These are phyloP conservation scores for Philopotamus ludificatus DNA, from an alignment of 1,140 invertebrate genomes.

Conservation along the genomic window DNA sequence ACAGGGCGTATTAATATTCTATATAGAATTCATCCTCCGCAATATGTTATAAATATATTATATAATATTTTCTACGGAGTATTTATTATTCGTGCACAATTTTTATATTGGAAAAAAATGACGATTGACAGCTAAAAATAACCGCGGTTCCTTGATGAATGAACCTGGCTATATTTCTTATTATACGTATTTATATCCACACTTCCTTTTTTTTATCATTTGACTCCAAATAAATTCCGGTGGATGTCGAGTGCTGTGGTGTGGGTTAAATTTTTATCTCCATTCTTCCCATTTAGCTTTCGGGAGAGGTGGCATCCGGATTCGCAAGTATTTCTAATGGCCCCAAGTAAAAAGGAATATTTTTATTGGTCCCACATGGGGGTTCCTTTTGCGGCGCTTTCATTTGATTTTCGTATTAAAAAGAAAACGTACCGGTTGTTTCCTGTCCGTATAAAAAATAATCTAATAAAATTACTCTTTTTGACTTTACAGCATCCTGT, in stretches of 20 bases:
- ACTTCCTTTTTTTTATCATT: neutral
- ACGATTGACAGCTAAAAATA: no score
- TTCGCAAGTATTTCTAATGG: neutral
- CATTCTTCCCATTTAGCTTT: neutral
- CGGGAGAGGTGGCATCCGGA: neutral
- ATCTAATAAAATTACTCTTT: no score
- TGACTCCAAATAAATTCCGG: neutral
- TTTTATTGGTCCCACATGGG: conserved; percentile 8
- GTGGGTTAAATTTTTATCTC: neutral
- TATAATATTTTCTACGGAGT: no score
- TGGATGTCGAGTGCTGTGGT: neutral
- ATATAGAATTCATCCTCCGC: no score
- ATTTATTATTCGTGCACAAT: no score
- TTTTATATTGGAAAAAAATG: no score
- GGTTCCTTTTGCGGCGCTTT: neutral
- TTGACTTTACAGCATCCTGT: conserved; percentile 68
- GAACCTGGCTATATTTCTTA: neutral
- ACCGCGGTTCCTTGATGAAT: neutral
- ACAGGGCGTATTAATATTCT: no score
- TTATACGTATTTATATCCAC: neutral
- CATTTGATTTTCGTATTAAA: neutral
- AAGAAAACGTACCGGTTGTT: neutral
- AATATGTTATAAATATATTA: no score
- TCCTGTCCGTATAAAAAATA: neutral
- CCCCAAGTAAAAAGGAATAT: conserved; percentile 4